Evolutionary conservation across 2,113 vertebrate genomes (phyloP).

Genomic region (Clarias macrocephalus): DNA sequence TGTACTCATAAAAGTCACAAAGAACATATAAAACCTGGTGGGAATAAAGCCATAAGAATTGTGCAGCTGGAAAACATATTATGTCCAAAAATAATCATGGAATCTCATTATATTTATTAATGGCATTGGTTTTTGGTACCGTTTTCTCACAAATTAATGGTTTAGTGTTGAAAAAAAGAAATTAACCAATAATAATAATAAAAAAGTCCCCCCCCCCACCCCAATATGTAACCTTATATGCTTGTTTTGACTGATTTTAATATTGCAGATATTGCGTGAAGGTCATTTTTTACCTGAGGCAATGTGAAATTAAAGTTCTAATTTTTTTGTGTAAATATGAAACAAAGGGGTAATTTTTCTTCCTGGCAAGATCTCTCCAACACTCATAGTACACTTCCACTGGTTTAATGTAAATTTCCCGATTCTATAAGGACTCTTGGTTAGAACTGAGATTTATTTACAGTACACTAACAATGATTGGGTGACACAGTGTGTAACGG

Average conservation of each 20-base stretch:
- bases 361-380: background rate
- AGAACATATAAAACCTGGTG: constrained; percentile 38
- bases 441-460: background rate
- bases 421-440: background rate
- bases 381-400: background rate
- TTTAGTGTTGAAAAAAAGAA: background rate
- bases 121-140: background rate
- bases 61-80: constrained; percentile 14
- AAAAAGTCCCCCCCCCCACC: background rate
- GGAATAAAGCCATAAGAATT: constrained; percentile 23
- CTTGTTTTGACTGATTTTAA: background rate
- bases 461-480: background rate
- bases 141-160: background rate
- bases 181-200: background rate
- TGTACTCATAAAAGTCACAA: constrained; percentile 34
- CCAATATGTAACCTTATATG: background rate
- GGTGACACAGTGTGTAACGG: too few relatives aligned
- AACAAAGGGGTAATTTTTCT: background rate
- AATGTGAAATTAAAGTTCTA: background rate
- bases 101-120: constrained; percentile 33
- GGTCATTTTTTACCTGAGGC: background rate
- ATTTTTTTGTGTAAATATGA: background rate
- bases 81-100: constrained; percentile 40
- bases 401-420: background rate
- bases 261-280: background rate